These are phyloP conservation scores for Oryctes rhinoceros DNA, from an alignment of 1,140 invertebrate species.

Conservation along the genomic window DNA sequence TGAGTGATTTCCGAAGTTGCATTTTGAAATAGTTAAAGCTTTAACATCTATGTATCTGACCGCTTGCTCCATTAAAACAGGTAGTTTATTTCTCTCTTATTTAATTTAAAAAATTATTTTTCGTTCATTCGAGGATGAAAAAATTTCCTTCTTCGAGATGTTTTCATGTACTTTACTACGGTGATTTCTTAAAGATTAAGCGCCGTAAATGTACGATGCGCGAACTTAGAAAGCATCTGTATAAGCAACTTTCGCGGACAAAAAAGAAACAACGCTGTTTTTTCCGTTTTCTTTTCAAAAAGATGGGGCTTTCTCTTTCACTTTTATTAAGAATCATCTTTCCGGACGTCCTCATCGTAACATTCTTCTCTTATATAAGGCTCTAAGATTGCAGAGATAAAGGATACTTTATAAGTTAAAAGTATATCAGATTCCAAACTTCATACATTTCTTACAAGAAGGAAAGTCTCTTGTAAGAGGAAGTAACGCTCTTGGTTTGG, in stretches of 20 bases:
- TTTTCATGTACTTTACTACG: background rate
- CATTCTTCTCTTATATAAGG: conserved; percentile 4
- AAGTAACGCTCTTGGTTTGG: conserved; percentile 13
- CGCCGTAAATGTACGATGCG: background rate
- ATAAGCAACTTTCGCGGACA: background rate
- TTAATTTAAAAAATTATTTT: too few species aligned
- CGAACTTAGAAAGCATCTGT: background rate
- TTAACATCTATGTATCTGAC: too few species aligned
- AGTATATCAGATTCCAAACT: conserved; percentile 32
- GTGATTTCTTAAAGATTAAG: background rate
- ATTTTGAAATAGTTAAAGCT: too few species aligned
- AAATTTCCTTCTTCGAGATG: background rate
- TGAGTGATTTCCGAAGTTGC: too few species aligned
- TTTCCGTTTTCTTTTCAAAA: conserved; percentile 1
- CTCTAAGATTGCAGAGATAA: conserved; percentile 22
- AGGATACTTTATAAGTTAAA: conserved; percentile 35
- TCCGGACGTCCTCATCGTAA: conserved; percentile 25
- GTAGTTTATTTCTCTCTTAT: too few species aligned
- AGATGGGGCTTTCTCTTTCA: background rate
- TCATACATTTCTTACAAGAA: conserved; percentile 30
- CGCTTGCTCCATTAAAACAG: too few species aligned
- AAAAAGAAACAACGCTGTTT: background rate
- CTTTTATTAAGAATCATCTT: conserved; percentile 19
- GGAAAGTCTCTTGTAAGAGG: background rate
- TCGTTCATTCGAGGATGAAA: background rate